phyloP scores from a whole-genome alignment of 2,888 invertebrate genomes.

The Drosophila paracracens region DNA sequence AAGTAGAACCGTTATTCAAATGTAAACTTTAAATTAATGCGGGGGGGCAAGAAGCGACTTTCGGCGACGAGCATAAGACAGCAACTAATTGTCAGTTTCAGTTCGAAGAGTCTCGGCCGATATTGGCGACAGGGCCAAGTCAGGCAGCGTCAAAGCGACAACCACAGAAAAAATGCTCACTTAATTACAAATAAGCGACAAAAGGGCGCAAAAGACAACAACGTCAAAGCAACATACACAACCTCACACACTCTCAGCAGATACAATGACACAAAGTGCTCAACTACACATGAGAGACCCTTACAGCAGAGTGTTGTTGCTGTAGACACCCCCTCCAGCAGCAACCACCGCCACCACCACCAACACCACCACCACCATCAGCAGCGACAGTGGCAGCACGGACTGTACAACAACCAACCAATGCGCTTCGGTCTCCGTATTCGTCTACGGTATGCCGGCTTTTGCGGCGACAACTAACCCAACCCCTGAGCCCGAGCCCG shows the following conservation, averaged over 20 bases:
- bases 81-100: constrained; percentile 83
- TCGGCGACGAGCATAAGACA: constrained; percentile 84
- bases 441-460: constrained; percentile 63
- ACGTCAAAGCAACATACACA: constrained; percentile 49
- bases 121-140: constrained; percentile 62
- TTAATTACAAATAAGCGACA: constrained; percentile 80
- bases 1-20: constrained; percentile 19
- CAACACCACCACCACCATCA: constrained; percentile 32
- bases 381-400: constrained; percentile 24
- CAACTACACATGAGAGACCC: constrained; percentile 66
- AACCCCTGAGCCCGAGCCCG: constrained; percentile 43
- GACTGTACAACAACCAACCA: constrained; percentile 62
- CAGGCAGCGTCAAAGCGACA: constrained; percentile 73
- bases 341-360: constrained; percentile 39
- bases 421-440: constrained; percentile 62
- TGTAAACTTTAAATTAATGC: constrained; percentile 43
- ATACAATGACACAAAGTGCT: constrained; percentile 62
- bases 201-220: constrained; percentile 77
- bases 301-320: constrained; percentile 48
- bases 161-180: constrained; percentile 79
- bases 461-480: constrained; percentile 64
- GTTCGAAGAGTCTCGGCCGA: constrained; percentile 77
- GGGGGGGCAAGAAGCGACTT: constrained; percentile 78
- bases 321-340: constrained; percentile 42
- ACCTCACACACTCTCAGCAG: constrained; percentile 37